Percentiles rank a stretch among this genome's conserved stretches.
These are phyloP conservation scores for Labeo rohita DNA, from an alignment of 2,113 vertebrate species.

Conservation along the genomic window DNA sequence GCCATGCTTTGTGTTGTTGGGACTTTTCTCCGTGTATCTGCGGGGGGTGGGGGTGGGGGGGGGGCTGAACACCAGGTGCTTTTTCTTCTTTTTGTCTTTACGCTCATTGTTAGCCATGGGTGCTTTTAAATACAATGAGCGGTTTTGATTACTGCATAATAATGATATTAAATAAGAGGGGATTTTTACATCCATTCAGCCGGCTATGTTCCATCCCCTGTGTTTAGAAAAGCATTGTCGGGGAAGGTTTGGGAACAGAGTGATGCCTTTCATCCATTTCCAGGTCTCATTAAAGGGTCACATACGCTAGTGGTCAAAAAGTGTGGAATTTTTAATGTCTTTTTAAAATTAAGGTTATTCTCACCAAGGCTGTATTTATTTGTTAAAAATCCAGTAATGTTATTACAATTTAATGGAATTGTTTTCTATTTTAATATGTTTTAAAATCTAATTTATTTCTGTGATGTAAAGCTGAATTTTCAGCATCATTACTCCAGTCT, in stretches of 20 bases:
- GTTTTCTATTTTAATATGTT: neutral
- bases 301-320: too few species aligned
- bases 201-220: slow-evolving; percentile 22
- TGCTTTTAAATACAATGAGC: slow-evolving; percentile 43
- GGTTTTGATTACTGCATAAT: slow-evolving; percentile 50
- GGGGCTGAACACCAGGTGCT: slow-evolving; percentile 41
- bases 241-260: slow-evolving; percentile 22
- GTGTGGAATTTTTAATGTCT: too few species aligned
- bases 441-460: neutral
- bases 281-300: slow-evolving; percentile 27
- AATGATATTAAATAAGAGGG: slow-evolving; percentile 55
- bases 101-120: slow-evolving; percentile 44
- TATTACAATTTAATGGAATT: neutral
- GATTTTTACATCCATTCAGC: slow-evolving; percentile 40
- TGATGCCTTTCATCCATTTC: slow-evolving; percentile 43
- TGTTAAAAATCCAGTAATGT: neutral
- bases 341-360: too few species aligned
- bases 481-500: neutral
- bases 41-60: neutral
- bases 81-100: slow-evolving; percentile 46
- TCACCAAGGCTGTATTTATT: neutral
- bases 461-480: neutral
- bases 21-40: slow-evolving; percentile 47
- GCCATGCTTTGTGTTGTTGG: slow-evolving; percentile 48
- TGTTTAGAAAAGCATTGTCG: slow-evolving; percentile 44